Percentiles rank a stretch among this genome's conserved stretches.
Evolutionary conservation across 2,113 vertebrate genomes (phyloP).

Genomic region (Talpa occidentalis): DNA sequence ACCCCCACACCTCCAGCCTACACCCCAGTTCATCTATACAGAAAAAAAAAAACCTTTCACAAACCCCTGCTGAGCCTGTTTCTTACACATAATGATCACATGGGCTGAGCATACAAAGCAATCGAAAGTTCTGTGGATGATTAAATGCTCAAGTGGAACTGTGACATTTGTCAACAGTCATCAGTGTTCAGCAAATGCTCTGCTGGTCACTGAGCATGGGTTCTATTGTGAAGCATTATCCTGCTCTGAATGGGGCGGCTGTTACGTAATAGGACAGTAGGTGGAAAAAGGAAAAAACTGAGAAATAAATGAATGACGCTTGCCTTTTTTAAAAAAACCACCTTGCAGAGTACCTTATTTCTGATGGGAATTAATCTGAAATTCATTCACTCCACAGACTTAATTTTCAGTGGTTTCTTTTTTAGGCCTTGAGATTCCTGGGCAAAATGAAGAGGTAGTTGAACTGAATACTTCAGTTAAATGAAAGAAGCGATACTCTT

Average conservation of each 20-base stretch:
- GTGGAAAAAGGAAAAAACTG: conserved; percentile 24
- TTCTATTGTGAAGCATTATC: conserved; percentile 55
- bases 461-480: neutral
- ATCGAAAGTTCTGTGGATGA: conserved; percentile 35
- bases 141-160: conserved; percentile 15
- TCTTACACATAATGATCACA: conserved; percentile 30
- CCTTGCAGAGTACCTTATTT: conserved; percentile 16
- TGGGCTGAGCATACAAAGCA: neutral
- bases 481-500: neutral
- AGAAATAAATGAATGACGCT: neutral
- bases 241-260: conserved; percentile 46
- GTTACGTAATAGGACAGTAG: conserved; percentile 59
- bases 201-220: neutral
- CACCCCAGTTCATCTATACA: too few relatives aligned
- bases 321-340: neutral
- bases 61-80: neutral
- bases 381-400: neutral
- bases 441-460: neutral
- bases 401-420: neutral
- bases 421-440: neutral
- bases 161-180: conserved; percentile 30
- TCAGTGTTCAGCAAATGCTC: conserved; percentile 23
- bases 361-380: neutral
- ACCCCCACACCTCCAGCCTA: too few relatives aligned
- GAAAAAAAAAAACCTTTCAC: too few relatives aligned